Evolutionary conservation across 2,113 vertebrate species (phyloP), one percentile per base, ranked within the genome.

Genomic region (Aegithalos caudatus): DNA sequence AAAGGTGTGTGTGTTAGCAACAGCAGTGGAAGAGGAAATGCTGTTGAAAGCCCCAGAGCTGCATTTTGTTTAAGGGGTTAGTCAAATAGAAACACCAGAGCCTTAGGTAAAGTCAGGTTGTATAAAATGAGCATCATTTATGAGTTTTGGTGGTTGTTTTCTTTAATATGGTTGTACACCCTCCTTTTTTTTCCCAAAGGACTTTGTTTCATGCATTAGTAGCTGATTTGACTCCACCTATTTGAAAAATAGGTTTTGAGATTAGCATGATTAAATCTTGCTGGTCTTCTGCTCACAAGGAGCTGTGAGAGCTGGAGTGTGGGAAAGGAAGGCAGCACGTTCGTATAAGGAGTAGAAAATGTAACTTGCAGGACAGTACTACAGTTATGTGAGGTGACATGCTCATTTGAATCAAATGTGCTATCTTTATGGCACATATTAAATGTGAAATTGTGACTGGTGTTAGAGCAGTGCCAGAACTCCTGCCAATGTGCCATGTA

Each of bases 401-500:
- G 88, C 66, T 97, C 74, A 37, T 84, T 83, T 83, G 77, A 95
- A 81, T 92, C 81, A 84, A 83, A 88, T 65, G 83, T 47, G 77
- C 70, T 74, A 48, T 88, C 94, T 96, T 91, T 89, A 73, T 3
- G 1, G 82, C 60, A 17, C 28, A 42, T 91, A 92, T 94, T 95
- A 95, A 93, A 97, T 78, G 90, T 84, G 92, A 92, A 92, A 84
- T 90, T 90, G 66, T 86, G 86, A 69, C 80, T 90, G 72, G 81
- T 90, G 69, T 91, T 94, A 76, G 44, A 96, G 86, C n/a, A 79
- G 38, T 83, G 88, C 87, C 76, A 94, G 85, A 92, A 50, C 56
- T 94, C 88, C 80, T 93, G 92, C 94, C 94, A 96, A 56, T 6
- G 21, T 94, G 81, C 88, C 92, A 60, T 91, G 90, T 93, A 93